Conservation (phyloP, 2,888 invertebrate genomes). For the Eilema sororculum region DNA sequence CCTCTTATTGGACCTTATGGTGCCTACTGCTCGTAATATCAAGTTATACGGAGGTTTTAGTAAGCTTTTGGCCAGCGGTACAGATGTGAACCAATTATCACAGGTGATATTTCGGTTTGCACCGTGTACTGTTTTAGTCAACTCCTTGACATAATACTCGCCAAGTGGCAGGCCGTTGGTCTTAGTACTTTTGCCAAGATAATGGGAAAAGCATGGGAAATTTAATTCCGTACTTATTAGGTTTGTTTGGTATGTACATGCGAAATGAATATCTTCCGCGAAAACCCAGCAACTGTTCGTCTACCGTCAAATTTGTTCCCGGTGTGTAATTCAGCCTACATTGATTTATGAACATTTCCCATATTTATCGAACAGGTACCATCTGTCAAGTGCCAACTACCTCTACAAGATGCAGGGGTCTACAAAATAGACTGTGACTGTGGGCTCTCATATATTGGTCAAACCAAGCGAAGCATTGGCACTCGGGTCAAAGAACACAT, state of each 20-base stretch:
- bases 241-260: conserved; percentile 30
- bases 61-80: conserved; percentile 8
- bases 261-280: conserved; percentile 23
- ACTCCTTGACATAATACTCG: too few relatives aligned
- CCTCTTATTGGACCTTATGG: conserved; percentile 24
- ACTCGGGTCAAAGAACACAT: too few relatives aligned
- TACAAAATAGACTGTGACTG: too few relatives aligned
- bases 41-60: conserved; percentile 18
- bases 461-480: too few relatives aligned
- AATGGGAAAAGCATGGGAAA: neutral
- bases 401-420: too few relatives aligned
- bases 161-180: conserved; percentile 14
- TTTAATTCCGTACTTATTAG: neutral
- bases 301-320: conserved; percentile 15
- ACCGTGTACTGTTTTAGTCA: too few relatives aligned
- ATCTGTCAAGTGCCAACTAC: too few relatives aligned
- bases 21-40: conserved; percentile 21
- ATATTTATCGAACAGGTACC: conserved; percentile 21
- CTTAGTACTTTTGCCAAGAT: neutral
- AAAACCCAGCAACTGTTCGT: conserved; percentile 23
- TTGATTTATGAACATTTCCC: conserved; percentile 22
- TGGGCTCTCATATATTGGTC: too few relatives aligned
- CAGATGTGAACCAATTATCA: too few relatives aligned
- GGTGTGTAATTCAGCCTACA: conserved; percentile 18
- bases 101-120: too few relatives aligned